These are phyloP conservation scores for Epsilonema sp. DNA, from an alignment of 2,888 invertebrate species.

Conservation along the genomic window DNA sequence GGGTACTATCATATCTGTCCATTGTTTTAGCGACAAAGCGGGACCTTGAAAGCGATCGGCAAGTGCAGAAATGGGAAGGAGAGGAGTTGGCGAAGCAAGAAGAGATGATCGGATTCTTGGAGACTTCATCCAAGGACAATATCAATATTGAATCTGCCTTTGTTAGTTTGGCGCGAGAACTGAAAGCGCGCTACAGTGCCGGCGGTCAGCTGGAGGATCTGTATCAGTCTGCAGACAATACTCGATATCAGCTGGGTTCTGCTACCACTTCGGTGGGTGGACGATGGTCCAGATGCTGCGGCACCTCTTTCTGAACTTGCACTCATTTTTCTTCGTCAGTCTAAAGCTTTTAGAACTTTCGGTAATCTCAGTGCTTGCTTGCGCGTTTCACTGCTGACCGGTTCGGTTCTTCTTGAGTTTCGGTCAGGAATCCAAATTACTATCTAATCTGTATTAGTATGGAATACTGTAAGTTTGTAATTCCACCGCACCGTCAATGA, in stretches of 20 bases:
- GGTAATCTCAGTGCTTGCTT: no score
- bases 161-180: constrained; percentile 58
- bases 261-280: constrained; percentile 2
- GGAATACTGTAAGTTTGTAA: no score
- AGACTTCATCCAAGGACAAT: constrained; percentile 74
- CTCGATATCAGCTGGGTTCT: not conserved
- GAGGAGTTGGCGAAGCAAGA: constrained; percentile 64
- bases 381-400: no score
- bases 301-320: not conserved
- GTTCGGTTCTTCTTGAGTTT: no score
- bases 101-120: constrained; percentile 63
- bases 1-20: no score
- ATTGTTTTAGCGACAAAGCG: constrained; percentile 60
- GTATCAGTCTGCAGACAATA: not conserved
- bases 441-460: no score
- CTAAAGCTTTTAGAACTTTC: no score
- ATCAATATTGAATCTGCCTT: constrained; percentile 74
- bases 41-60: constrained; percentile 55
- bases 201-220: constrained; percentile 6
- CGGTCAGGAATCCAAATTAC: no score
- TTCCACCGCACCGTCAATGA: no score
- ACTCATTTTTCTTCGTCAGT: no score
- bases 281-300: constrained; percentile 1
- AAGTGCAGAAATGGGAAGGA: constrained; percentile 65
- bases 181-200: constrained; percentile 42